Percentiles rank a stretch among this genome's conserved stretches.
Conservation (phyloP, 2,797 vertebrate species). For the Remorina albescens region DNA sequence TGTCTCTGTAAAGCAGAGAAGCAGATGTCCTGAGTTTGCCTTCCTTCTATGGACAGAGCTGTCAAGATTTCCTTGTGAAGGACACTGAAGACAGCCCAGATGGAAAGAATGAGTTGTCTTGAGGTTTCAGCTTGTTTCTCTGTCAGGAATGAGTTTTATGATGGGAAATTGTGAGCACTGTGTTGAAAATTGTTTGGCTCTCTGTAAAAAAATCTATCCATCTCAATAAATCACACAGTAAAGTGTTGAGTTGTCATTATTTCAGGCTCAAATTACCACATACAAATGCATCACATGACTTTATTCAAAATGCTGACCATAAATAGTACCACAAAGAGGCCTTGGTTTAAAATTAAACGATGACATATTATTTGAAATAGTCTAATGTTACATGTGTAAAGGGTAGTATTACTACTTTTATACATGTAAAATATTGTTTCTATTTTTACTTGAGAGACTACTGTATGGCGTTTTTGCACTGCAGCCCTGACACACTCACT, state of each 20-base stretch:
- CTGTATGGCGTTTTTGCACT: not conserved
- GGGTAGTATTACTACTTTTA: not conserved
- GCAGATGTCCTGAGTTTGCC: slow-evolving; percentile 81
- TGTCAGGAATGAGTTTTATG: slow-evolving; percentile 37
- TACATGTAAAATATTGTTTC: not conserved
- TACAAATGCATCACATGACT: not conserved
- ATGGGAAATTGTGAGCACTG: slow-evolving; percentile 34
- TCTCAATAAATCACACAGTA: slow-evolving; percentile 15
- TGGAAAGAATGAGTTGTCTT: slow-evolving; percentile 61
- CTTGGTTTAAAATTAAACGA: not conserved
- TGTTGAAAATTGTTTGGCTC: slow-evolving; percentile 28
- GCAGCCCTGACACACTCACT: not conserved
- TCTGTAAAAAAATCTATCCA: slow-evolving; percentile 25
- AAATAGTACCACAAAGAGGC: not conserved
- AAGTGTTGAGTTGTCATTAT: no score
- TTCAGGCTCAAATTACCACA: not conserved
- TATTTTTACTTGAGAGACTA: not conserved
- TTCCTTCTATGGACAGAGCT: slow-evolving; percentile 73
- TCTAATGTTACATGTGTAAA: not conserved
- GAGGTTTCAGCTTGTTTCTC: slow-evolving; percentile 41
- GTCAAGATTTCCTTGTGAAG: slow-evolving; percentile 76
- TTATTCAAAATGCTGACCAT: not conserved
- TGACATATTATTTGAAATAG: no score
- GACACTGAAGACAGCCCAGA: slow-evolving; percentile 65
- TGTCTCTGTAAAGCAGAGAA: slow-evolving; percentile 76